Conservation (phyloP, 1,140 invertebrate genomes). For the Eurosta solidaginis region DNA sequence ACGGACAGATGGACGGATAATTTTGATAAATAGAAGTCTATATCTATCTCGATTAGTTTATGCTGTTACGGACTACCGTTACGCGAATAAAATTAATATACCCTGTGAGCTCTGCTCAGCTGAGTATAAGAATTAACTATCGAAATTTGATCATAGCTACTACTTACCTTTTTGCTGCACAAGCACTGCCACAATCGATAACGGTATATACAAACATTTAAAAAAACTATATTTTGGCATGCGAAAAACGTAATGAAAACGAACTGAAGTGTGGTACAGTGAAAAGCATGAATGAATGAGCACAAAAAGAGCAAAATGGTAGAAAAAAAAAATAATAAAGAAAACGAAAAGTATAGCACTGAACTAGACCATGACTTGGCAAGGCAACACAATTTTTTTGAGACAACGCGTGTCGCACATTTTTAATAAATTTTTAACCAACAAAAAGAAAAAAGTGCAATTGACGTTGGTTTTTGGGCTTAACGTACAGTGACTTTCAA, state of each 20-base stretch:
- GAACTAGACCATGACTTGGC: constrained; percentile 26
- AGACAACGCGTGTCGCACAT: constrained; percentile 18
- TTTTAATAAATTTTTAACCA: background rate
- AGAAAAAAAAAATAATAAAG: background rate
- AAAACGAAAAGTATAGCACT: constrained; percentile 8
- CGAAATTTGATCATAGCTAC: too few species aligned
- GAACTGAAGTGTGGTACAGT: background rate
- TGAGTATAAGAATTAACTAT: too few species aligned
- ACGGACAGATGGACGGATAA: too few species aligned
- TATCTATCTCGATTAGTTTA: too few species aligned
- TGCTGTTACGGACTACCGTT: too few species aligned
- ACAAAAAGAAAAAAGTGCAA: too few species aligned
- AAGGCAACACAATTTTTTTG: constrained; percentile 1
- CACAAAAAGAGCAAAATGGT: background rate
- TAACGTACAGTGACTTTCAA: too few species aligned
- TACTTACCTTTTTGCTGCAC: too few species aligned
- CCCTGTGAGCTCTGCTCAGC: too few species aligned
- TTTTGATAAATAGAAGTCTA: too few species aligned
- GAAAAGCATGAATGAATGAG: background rate
- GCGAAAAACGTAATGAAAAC: constrained; percentile 11
- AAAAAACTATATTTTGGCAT: constrained; percentile 11
- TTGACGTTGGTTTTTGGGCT: background rate
- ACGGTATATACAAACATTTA: background rate
- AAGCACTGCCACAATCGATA: background rate
- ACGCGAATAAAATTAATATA: too few species aligned